These are phyloP conservation scores for Cebidichthys violaceus DNA, from an alignment of 2,113 vertebrate genomes.

Conservation along the genomic window DNA sequence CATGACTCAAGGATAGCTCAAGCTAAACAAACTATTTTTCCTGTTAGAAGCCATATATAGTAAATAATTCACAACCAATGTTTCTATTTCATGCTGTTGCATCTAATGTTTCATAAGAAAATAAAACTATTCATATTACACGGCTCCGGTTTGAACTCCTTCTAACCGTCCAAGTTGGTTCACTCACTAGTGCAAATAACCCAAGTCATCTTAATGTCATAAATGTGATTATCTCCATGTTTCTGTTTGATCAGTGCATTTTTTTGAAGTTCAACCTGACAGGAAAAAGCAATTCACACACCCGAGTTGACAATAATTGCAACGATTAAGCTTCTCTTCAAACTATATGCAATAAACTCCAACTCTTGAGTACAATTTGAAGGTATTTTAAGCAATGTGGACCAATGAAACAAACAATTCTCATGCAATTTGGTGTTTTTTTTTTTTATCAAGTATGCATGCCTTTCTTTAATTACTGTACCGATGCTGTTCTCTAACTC, in stretches of 20 bases:
- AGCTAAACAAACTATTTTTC: not conserved
- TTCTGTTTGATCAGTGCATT: slow-evolving; percentile 54
- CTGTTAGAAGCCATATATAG: not conserved
- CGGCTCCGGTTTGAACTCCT: not conserved
- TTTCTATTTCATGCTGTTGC: not conserved
- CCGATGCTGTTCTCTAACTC: not conserved
- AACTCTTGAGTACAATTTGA: not conserved
- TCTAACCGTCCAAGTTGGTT: not conserved
- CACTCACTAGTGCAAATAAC: slow-evolving; percentile 49
- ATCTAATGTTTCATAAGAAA: not conserved
- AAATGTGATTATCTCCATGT: slow-evolving; percentile 56
- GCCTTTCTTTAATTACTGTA: slow-evolving; percentile 3
- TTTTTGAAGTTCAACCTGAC: slow-evolving; percentile 39
- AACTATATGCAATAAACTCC: not conserved
- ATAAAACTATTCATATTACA: not conserved
- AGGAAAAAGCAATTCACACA: slow-evolving; percentile 27
- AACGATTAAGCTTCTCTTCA: not conserved
- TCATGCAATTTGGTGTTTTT: not conserved
- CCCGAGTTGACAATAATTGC: slow-evolving; percentile 1
- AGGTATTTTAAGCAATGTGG: not conserved
- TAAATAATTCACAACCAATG: not conserved
- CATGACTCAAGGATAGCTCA: not conserved
- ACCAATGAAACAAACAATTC: not conserved
- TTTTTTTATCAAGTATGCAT: not conserved
- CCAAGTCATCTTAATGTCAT: slow-evolving; percentile 44